Evolutionary conservation across 2,797 vertebrate species (phyloP).

Genomic region (Melanogrammus aeglefinus): DNA sequence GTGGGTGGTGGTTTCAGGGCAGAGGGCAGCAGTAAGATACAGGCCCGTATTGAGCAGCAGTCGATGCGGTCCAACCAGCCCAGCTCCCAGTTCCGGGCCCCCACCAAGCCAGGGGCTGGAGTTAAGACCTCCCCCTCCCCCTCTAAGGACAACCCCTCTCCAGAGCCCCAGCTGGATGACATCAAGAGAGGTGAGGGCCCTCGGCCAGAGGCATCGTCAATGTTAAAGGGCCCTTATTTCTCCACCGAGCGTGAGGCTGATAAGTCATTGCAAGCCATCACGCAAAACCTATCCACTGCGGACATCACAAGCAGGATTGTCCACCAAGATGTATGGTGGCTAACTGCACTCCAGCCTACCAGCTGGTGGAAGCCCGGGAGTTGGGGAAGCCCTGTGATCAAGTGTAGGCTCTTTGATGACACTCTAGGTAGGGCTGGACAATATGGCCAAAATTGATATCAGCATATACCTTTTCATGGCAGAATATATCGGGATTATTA

Average conservation of each 20-base stretch:
- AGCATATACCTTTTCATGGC: no score
- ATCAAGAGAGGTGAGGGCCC: slow-evolving; percentile 89
- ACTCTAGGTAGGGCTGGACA: not conserved
- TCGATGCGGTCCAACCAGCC: slow-evolving; percentile 81
- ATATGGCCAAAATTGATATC: no score
- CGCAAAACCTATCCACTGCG: no score
- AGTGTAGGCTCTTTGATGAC: not conserved
- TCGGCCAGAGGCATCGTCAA: fast-evolving
- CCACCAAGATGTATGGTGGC: not conserved
- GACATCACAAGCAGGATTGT: not conserved
- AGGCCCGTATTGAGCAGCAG: slow-evolving; percentile 93
- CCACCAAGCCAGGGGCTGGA: slow-evolving; percentile 83
- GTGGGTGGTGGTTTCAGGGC: slow-evolving; percentile 76
- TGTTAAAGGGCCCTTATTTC: not conserved
- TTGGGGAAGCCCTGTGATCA: not conserved
- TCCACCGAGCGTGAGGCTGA: not conserved
- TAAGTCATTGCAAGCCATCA: not conserved
- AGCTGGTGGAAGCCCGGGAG: not conserved
- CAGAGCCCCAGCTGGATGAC: slow-evolving; percentile 95
- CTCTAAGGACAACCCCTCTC: slow-evolving; percentile 91
- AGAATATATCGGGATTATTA: no score
- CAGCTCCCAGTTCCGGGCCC: slow-evolving; percentile 85
- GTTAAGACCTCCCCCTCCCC: slow-evolving; percentile 87
- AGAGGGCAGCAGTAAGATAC: slow-evolving; percentile 98
- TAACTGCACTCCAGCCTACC: not conserved